phyloP scores from a whole-genome alignment of 2,888 invertebrate species.

The Cenopis cana region DNA sequence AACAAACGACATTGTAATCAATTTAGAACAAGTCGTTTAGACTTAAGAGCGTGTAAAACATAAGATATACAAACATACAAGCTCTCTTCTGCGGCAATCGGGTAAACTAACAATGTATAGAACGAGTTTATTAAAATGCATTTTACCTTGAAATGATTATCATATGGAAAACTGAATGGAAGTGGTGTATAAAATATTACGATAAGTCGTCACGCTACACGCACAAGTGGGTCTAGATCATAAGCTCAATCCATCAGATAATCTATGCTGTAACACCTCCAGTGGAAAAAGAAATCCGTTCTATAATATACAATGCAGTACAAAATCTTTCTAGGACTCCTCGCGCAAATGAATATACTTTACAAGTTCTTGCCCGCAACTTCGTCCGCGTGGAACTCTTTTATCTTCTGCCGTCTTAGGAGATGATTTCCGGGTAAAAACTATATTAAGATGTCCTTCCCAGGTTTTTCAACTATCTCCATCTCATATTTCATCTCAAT shows the following conservation, averaged over 20 bases:
- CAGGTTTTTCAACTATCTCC: no score
- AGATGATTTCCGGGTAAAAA: no score
- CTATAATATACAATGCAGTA: no score
- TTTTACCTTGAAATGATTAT: constrained; percentile 30
- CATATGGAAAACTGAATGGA: constrained; percentile 35
- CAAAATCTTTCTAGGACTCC: no score
- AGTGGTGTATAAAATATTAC: constrained; percentile 33
- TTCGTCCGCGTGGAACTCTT: no score
- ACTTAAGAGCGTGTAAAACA: not conserved
- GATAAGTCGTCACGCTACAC: constrained; percentile 57
- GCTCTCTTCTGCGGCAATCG: not conserved
- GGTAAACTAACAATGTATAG: not conserved
- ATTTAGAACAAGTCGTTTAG: not conserved
- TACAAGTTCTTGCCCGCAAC: no score
- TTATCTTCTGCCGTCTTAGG: no score
- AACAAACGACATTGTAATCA: no score
- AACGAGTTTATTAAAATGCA: constrained; percentile 13
- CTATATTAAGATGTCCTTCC: no score
- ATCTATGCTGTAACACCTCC: constrained; percentile 34
- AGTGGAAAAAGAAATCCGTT: constrained; percentile 39
- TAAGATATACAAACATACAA: not conserved
- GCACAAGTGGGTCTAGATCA: constrained; percentile 68
- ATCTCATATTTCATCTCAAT: no score
- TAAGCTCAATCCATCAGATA: constrained; percentile 40
- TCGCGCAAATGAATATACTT: no score